Evolutionary conservation across 2,888 invertebrate genomes (phyloP).

Genomic region (Philaethria dido): DNA sequence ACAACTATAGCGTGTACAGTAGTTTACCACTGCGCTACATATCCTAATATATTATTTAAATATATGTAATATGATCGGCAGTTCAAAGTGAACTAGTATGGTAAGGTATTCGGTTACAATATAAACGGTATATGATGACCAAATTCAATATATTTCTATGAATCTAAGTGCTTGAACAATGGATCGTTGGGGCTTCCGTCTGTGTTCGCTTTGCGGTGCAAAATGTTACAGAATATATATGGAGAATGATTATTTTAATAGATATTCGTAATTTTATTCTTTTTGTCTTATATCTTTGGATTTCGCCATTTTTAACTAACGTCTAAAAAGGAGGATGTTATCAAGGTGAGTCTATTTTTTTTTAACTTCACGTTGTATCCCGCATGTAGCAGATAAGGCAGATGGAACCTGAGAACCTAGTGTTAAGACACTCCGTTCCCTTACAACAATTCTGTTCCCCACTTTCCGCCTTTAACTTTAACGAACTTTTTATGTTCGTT

Average conservation of each 20-base stretch:
- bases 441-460: too few species aligned
- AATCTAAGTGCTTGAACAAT: slow-evolving; percentile 68
- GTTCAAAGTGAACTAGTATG: slow-evolving; percentile 37
- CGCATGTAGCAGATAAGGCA: too few species aligned
- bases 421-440: too few species aligned
- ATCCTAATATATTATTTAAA: neutral
- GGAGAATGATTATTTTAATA: slow-evolving; percentile 26
- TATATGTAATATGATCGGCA: slow-evolving; percentile 24
- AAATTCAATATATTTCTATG: slow-evolving; percentile 53
- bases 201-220: slow-evolving; percentile 42
- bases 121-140: slow-evolving; percentile 40
- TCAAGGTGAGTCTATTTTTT: too few species aligned
- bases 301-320: too few species aligned
- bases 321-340: too few species aligned
- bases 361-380: too few species aligned
- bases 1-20: neutral
- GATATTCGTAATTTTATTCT: neutral
- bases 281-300: too few species aligned
- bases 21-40: neutral
- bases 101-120: slow-evolving; percentile 29
- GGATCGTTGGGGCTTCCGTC: slow-evolving; percentile 66
- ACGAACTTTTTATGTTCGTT: too few species aligned
- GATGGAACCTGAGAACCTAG: too few species aligned
- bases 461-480: too few species aligned
- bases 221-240: too few species aligned